A percentile compares a stretch with the other conserved stretches of the same genome.
Evolutionary conservation across 2,888 invertebrate species (phyloP).

Genomic region (Heliconius sara): DNA sequence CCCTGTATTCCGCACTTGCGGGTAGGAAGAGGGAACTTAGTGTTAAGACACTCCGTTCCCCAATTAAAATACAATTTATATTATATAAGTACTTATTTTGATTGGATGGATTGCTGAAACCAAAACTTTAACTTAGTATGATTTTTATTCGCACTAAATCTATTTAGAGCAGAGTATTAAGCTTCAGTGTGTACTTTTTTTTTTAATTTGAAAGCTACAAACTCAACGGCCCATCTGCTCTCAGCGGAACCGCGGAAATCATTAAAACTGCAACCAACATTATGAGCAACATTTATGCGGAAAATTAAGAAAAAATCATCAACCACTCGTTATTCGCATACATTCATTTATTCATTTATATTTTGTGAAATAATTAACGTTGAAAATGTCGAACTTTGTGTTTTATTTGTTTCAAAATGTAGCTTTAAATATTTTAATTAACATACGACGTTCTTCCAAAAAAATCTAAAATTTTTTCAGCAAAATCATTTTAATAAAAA

Average conservation of each 20-base stretch:
- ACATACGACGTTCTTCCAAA: background rate
- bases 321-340: background rate
- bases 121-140: background rate
- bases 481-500: background rate
- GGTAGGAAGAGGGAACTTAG: no score
- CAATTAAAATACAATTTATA: background rate
- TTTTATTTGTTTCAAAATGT: background rate
- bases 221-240: slow-evolving; percentile 19
- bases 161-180: slow-evolving; percentile 10
- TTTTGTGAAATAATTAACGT: background rate
- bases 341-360: background rate
- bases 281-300: slow-evolving; percentile 66
- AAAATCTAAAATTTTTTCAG: background rate
- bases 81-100: background rate
- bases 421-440: background rate
- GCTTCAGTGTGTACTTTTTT: background rate
- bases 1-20: no score
- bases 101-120: background rate
- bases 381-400: background rate
- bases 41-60: no score
- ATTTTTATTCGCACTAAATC: slow-evolving; percentile 8
- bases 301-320: slow-evolving; percentile 66
- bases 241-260: slow-evolving; percentile 20
- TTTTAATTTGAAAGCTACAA: slow-evolving; percentile 17
- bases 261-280: slow-evolving; percentile 63